A percentile compares a stretch with the other conserved stretches of the same genome.
These are phyloP conservation scores for Menura novaehollandiae DNA, from an alignment of 2,113 vertebrate genomes.

Conservation along the genomic window DNA sequence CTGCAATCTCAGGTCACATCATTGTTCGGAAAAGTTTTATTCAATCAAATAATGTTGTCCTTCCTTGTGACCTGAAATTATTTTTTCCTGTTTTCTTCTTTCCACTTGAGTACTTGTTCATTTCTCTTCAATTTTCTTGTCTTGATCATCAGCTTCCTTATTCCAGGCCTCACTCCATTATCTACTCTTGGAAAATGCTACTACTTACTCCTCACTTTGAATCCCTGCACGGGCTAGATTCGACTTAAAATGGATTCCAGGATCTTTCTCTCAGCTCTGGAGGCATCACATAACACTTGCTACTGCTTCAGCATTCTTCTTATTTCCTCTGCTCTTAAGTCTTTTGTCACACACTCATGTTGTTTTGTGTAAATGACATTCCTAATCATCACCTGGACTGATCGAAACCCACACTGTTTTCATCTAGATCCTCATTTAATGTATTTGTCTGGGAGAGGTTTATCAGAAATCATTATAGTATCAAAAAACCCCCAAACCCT, in stretches of 20 bases:
- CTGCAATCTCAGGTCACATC: background rate
- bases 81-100: background rate
- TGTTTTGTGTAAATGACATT: background rate
- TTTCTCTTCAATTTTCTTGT: background rate
- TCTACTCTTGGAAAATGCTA: background rate
- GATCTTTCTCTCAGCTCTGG: background rate
- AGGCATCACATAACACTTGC: background rate
- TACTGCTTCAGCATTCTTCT: background rate
- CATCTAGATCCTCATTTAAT: background rate
- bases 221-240: background rate
- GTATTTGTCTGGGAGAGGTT: background rate
- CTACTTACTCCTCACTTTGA: background rate
- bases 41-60: background rate
- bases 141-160: background rate
- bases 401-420: background rate
- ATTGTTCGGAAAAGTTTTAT: background rate
- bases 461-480: background rate
- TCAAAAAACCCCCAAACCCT: no score
- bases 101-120: background rate
- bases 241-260: background rate
- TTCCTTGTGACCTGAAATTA: background rate
- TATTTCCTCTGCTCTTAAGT: background rate
- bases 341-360: background rate
- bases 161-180: background rate
- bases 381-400: background rate